A percentile compares a stretch with the other conserved stretches of the same genome.
phyloP scores from a whole-genome alignment of 2,888 invertebrate genomes.

The Thecophora atra region DNA sequence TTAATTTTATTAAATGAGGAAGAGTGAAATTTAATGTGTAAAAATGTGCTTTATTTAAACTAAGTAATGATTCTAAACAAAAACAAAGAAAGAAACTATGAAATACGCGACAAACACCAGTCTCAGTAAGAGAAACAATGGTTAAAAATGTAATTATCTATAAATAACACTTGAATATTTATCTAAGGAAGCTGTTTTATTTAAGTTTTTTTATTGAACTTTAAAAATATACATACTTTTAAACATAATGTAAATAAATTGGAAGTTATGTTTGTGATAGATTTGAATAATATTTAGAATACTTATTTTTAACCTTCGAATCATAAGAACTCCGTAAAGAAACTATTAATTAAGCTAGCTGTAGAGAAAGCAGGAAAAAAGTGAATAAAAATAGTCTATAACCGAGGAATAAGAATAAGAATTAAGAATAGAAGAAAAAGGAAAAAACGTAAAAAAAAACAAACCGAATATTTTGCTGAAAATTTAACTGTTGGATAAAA shows the following conservation, averaged over 20 bases:
- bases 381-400: neutral
- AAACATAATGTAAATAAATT: conserved; percentile 19
- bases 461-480: conserved; percentile 24
- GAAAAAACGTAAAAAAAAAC: conserved; percentile 15
- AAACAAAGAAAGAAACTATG: neutral
- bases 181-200: no score
- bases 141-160: no score
- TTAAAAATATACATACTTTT: neutral
- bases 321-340: neutral
- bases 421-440: neutral
- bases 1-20: no score
- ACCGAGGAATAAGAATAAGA: conserved; percentile 4
- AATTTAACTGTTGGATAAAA: conserved; percentile 2
- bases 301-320: neutral
- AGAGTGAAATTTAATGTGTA: neutral
- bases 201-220: neutral
- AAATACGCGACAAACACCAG: no score
- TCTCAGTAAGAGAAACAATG: no score
- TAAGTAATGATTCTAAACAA: conserved; percentile 13
- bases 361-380: neutral
- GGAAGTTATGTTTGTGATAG: conserved; percentile 31
- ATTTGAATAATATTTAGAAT: conserved; percentile 7
- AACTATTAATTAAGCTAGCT: neutral
- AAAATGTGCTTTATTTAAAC: conserved; percentile 30
- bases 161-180: no score